Conservation (phyloP, 2,888 invertebrate genomes). For the Hetaerina titia region DNA sequence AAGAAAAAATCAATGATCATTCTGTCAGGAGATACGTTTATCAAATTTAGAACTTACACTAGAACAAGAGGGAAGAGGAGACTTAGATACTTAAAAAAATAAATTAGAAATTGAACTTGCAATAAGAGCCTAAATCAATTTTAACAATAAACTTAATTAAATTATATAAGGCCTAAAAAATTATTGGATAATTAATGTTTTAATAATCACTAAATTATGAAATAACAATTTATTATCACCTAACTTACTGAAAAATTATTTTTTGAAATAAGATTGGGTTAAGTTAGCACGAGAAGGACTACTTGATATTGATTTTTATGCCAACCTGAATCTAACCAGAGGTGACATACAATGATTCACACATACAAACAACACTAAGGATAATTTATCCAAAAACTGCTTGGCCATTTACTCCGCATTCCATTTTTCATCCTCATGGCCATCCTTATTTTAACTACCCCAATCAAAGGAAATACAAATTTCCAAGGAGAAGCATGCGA, state of each 20-base stretch:
- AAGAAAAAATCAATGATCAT: not conserved
- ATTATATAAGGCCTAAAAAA: constrained; percentile 47
- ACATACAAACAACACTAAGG: constrained; percentile 58
- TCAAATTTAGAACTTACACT: constrained; percentile 55
- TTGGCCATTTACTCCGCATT: not conserved
- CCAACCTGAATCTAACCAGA: constrained; percentile 65
- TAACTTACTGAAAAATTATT: constrained; percentile 52
- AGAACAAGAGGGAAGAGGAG: constrained; percentile 52
- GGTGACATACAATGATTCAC: constrained; percentile 52
- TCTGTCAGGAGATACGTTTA: not conserved
- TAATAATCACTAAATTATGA: constrained; percentile 41
- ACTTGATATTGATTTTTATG: constrained; percentile 43
- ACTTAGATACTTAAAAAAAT: not conserved
- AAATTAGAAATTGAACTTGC: constrained; percentile 43
- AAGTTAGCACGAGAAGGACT: constrained; percentile 47
- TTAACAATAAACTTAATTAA: constrained; percentile 42
- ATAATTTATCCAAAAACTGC: constrained; percentile 47
- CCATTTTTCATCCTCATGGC: constrained; percentile 20
- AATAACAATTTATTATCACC: constrained; percentile 47
- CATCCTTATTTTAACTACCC: constrained; percentile 45
- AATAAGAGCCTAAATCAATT: constrained; percentile 43
- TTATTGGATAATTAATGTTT: constrained; percentile 28
- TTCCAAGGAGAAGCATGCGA: constrained; percentile 61
- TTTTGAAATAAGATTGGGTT: constrained; percentile 40
- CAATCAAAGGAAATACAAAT: constrained; percentile 58